phyloP scores from a whole-genome alignment of 2,888 invertebrate species.

The Lymantria monacha region DNA sequence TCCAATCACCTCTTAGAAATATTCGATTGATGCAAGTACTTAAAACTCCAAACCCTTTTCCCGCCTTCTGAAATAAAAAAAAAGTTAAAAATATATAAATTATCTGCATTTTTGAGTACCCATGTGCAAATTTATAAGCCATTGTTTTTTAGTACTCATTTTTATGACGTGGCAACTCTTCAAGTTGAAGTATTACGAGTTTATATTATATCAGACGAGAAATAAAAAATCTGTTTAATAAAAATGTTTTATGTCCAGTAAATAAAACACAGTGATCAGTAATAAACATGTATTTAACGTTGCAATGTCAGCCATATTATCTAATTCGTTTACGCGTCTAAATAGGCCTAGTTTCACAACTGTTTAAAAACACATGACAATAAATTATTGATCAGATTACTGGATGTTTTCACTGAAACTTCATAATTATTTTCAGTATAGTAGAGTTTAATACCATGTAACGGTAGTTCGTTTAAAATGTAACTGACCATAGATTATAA shows the following conservation, averaged over 20 bases:
- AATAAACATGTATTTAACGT: constrained; percentile 57
- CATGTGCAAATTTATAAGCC: constrained; percentile 24
- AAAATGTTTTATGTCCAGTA: background rate
- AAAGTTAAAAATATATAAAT: constrained; percentile 6
- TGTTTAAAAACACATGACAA: background rate
- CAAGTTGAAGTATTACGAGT: background rate
- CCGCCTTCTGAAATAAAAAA: constrained; percentile 27
- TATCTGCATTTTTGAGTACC: background rate
- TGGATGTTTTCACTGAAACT: too few species aligned
- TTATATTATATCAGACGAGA: too few species aligned
- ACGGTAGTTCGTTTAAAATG: too few species aligned
- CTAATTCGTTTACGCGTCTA: constrained; percentile 11
- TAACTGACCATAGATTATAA: too few species aligned
- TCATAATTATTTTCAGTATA: too few species aligned
- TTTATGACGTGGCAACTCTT: background rate
- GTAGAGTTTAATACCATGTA: too few species aligned
- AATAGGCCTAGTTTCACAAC: background rate
- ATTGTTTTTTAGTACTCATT: background rate
- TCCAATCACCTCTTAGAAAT: too few species aligned
- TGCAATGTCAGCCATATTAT: constrained; percentile 26
- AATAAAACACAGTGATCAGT: constrained; percentile 45
- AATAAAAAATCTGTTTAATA: background rate
- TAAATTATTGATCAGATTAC: background rate
- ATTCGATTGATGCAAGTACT: background rate
- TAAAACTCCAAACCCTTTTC: constrained; percentile 28